A percentile compares a stretch with the other conserved stretches of the same genome.
Evolutionary conservation across 2,797 vertebrate species (phyloP).

Genomic region (Netta rufina): DNA sequence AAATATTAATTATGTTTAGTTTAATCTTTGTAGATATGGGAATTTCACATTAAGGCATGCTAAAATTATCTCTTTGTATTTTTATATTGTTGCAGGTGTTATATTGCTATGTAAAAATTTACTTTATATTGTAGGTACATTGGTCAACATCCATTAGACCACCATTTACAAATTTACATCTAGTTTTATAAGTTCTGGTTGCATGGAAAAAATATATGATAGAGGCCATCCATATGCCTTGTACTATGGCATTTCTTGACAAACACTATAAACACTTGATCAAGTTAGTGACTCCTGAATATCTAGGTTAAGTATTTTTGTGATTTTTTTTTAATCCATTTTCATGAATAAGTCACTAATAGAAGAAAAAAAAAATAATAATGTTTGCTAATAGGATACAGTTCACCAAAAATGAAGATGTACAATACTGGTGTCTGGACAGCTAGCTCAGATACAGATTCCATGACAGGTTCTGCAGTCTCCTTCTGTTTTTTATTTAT

Average conservation of each 20-base stretch:
- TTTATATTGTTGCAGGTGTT: neutral
- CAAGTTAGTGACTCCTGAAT: neutral
- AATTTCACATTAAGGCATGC: neutral
- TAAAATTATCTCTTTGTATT: neutral
- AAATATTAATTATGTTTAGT: neutral
- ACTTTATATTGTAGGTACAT: constrained; percentile 14
- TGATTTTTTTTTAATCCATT: neutral
- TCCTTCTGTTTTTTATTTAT: neutral
- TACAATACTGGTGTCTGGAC: neutral
- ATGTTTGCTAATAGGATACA: neutral
- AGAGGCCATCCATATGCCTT: neutral
- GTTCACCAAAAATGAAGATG: neutral
- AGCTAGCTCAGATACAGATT: neutral
- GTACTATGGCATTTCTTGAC: neutral
- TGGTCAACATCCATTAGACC: constrained; percentile 11
- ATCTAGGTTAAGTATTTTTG: neutral
- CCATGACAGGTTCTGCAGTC: neutral
- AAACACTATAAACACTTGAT: neutral
- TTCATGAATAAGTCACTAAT: neutral
- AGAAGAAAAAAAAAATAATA: constrained; percentile 33
- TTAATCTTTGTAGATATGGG: neutral
- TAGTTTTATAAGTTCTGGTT: neutral
- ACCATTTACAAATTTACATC: constrained; percentile 15
- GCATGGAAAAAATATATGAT: neutral
- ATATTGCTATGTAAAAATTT: constrained; percentile 30